These are phyloP conservation scores for Aselliscus stoliczkanus DNA, from an alignment of 2,797 vertebrate genomes.

Conservation along the genomic window DNA sequence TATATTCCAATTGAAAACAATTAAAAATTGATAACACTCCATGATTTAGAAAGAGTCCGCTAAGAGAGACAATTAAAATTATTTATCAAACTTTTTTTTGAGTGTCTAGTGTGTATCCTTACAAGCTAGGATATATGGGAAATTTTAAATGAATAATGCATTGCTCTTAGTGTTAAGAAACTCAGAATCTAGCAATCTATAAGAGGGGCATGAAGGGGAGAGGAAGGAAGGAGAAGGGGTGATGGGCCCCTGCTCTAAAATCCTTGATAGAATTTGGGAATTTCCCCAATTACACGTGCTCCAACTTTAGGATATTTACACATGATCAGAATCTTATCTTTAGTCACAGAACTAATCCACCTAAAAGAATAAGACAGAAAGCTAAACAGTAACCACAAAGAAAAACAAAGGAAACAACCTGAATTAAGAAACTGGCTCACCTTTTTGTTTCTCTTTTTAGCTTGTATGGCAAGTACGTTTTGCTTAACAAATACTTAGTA, in stretches of 20 bases:
- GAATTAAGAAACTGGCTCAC: not conserved
- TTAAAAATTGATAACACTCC: not conserved
- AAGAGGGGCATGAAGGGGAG: not conserved
- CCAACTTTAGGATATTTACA: not conserved
- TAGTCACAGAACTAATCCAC: not conserved
- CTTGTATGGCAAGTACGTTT: not conserved
- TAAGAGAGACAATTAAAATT: not conserved
- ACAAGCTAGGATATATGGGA: not conserved
- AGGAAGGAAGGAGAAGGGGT: accelerated
- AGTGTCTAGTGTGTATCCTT: not conserved
- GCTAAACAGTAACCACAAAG: not conserved
- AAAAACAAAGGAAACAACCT: not conserved
- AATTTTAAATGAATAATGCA: not conserved
- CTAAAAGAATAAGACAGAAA: not conserved
- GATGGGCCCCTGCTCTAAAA: not conserved
- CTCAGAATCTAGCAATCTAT: not conserved
- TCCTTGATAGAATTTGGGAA: not conserved
- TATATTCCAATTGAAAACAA: not conserved
- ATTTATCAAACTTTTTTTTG: not conserved
- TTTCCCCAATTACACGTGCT: not conserved
- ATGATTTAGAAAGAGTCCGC: not conserved
- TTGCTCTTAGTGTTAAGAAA: not conserved
- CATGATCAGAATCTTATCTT: not conserved
- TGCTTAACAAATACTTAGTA: not conserved
- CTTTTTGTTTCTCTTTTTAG: not conserved